These are phyloP conservation scores for Marmota flaviventris DNA, from an alignment of 2,113 vertebrate species.

Conservation along the genomic window DNA sequence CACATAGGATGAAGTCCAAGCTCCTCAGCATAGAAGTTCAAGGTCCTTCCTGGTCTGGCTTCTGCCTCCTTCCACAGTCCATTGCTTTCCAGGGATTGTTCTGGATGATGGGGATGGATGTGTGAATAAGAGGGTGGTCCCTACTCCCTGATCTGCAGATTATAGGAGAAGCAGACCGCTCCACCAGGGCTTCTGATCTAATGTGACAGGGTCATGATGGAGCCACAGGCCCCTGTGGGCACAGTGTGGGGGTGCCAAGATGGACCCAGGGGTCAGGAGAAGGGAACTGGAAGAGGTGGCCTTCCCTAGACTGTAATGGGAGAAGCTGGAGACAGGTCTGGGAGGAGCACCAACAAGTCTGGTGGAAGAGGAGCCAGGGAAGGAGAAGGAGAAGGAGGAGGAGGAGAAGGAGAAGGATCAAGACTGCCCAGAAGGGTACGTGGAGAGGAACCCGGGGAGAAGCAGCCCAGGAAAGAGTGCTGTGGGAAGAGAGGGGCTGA, in stretches of 20 bases:
- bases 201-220: not conserved
- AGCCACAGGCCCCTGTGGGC: not conserved
- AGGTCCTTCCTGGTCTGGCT: not conserved
- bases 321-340: not conserved
- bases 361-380: not conserved
- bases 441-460: not conserved
- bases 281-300: not conserved
- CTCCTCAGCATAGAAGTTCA: not conserved
- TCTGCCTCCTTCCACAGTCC: not conserved
- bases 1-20: not conserved
- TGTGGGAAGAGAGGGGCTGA: not conserved
- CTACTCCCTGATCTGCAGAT: not conserved
- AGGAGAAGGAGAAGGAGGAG: not conserved
- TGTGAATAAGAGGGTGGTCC: not conserved
- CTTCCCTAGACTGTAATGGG: not conserved
- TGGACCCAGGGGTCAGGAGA: not conserved
- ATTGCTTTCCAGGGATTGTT: rapidly evolving
- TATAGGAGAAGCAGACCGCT: not conserved
- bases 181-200: not conserved
- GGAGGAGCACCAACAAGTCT: not conserved
- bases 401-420: not conserved
- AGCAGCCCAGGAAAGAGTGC: not conserved
- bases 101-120: not conserved
- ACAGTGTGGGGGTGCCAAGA: not conserved
- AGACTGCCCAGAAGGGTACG: not conserved